Evolutionary conservation across 2,888 invertebrate genomes (phyloP), one percentile per base, ranked within the genome.

Genomic region (Resseliella maxima): DNA sequence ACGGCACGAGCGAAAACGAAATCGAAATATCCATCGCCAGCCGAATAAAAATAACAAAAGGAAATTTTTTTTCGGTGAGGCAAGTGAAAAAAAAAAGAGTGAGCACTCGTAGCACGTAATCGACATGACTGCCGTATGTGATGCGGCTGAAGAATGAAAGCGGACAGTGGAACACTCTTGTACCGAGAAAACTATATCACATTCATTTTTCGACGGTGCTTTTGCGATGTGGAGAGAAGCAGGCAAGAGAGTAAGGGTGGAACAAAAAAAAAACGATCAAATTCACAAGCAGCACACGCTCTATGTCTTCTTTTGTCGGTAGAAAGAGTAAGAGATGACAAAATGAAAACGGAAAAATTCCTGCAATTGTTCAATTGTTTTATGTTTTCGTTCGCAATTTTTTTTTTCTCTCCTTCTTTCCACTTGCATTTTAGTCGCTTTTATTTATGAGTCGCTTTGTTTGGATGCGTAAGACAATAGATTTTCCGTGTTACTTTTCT

Each of bases 401-500:
- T 72, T 72, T n/a, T 31, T n/a, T 31, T 59, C 24, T 59, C 59
- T 59, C 15, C 24, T 27, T 24, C 41, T 41, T 12, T 41, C 46
- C 18, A 8, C 18, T 18, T 72, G 12, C 15, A 31, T 31, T n/a
- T 72, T 31, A 31, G 12, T 72, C 31, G 31, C 15, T 72, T 31
- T 31, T 72, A 72, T 72, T 72, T 72, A 72, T 72, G 72, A 3
- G 35, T 12, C 31, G 35, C 18, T 31, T 72, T 72, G 72, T 35
- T 59, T 72, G 72, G 31, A 72, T 72, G 72, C 72, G 72, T 72
- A 72, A 72, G 72, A 72, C 72, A 72, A 72, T 72, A 72, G 72
- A 72, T 72, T 72, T 72, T 72, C 72, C 0, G 59, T 59, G 59
- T 24, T 41, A 24, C 12, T 5, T n/a, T 72, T 10, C 72, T 15